Conservation (phyloP, 2,888 invertebrate species). For the Colostygia pectinataria region DNA sequence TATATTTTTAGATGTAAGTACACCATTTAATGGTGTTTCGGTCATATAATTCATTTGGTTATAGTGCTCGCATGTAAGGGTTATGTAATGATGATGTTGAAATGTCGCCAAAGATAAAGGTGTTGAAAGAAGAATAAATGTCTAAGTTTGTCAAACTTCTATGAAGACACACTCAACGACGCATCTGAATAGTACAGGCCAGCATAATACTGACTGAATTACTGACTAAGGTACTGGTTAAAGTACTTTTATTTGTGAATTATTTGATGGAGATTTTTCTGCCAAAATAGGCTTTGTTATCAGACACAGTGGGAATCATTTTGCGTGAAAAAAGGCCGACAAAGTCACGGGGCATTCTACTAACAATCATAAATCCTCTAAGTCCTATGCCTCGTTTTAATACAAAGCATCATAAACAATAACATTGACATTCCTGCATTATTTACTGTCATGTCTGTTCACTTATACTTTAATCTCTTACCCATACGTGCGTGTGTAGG, state of each 20-base stretch:
- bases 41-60: conserved; percentile 49
- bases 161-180: conserved; percentile 3
- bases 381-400: neutral
- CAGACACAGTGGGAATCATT: too few species aligned
- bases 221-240: too few species aligned
- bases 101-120: conserved; percentile 20
- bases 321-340: too few species aligned
- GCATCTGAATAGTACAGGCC: too few species aligned
- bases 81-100: conserved; percentile 37
- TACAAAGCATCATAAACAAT: conserved; percentile 2
- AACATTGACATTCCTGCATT: conserved; percentile 17
- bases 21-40: conserved; percentile 24
- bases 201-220: too few species aligned
- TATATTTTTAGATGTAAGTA: conserved; percentile 32
- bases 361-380: too few species aligned
- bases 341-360: too few species aligned
- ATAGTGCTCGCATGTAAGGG: conserved; percentile 43
- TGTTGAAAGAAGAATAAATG: conserved; percentile 4
- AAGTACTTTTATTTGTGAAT: too few species aligned
- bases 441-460: conserved; percentile 31
- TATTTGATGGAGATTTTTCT: too few species aligned
- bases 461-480: conserved; percentile 33
- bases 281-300: too few species aligned
- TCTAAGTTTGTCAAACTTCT: conserved; percentile 11
- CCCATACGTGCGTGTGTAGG: conserved; percentile 62